phyloP scores from a whole-genome alignment of 2,113 vertebrate species.

The Hepsetus odoe region DNA sequence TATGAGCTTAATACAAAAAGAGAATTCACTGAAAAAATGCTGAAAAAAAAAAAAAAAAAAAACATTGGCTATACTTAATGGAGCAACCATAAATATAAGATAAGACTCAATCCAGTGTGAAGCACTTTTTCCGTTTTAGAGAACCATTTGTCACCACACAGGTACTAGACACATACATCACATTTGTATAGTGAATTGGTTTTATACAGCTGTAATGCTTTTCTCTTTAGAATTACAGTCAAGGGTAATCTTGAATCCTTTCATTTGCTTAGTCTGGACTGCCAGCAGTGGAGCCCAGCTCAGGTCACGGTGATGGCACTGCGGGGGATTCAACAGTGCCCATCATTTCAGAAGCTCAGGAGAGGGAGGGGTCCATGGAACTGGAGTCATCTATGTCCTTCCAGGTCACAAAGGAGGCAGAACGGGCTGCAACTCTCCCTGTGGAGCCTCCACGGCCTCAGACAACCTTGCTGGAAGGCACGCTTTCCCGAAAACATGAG shows the following conservation, averaged over 20 bases:
- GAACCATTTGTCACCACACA: no score
- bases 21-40: no score
- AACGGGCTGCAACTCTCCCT: conserved; percentile 74
- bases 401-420: conserved; percentile 55
- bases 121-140: no score
- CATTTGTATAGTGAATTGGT: no score
- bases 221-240: no score
- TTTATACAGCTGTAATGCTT: no score
- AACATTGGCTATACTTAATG: no score
- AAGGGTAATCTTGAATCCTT: background rate
- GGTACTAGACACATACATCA: no score
- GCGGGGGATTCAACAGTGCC: conserved; percentile 62
- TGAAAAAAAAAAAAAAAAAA: no score
- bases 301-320: conserved; percentile 54
- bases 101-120: no score
- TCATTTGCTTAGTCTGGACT: conserved; percentile 59
- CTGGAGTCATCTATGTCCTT: conserved; percentile 62
- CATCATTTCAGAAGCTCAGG: conserved; percentile 64
- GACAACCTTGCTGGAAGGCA: conserved; percentile 83
- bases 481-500: conserved; percentile 89
- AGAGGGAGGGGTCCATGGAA: conserved; percentile 65
- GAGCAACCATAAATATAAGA: no score
- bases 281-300: conserved; percentile 63
- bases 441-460: conserved; percentile 59
- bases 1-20: no score